phyloP scores from a whole-genome alignment of 2,797 vertebrate genomes.

The Myripristis murdjan region DNA sequence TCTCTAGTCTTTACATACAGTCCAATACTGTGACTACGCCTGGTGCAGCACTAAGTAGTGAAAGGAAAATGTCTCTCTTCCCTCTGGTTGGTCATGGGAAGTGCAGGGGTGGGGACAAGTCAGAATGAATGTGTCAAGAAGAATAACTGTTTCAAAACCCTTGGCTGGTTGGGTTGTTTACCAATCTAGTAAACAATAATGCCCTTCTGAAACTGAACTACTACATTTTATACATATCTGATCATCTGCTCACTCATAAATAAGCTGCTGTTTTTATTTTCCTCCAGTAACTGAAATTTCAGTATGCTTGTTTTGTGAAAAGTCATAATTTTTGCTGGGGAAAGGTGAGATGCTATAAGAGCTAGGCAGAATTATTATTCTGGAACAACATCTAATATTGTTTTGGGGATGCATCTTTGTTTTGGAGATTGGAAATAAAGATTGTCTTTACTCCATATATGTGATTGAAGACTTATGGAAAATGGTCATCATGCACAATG shows the following conservation, averaged over 20 bases:
- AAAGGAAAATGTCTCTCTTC: slow-evolving; percentile 34
- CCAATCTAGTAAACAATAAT: not conserved
- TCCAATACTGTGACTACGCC: slow-evolving; percentile 18
- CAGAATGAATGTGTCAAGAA: not conserved
- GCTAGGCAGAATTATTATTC: not conserved
- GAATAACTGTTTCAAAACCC: not conserved
- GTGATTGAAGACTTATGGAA: not conserved
- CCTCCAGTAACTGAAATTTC: not conserved
- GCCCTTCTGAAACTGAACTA: not conserved
- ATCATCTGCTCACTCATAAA: not conserved
- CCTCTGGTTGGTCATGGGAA: slow-evolving; percentile 33
- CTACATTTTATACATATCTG: not conserved
- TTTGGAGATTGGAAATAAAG: not conserved
- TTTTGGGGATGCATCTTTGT: not conserved
- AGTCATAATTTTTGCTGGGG: not conserved
- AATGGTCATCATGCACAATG: not conserved
- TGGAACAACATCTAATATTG: not conserved
- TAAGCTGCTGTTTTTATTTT: not conserved
- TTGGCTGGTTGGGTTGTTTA: not conserved
- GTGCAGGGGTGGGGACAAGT: slow-evolving; percentile 45
- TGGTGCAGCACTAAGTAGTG: slow-evolving; percentile 26
- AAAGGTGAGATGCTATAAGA: not conserved
- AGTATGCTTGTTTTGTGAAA: not conserved
- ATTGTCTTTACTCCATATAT: not conserved
- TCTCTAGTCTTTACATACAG: slow-evolving; percentile 32